Evolutionary conservation across 2,797 vertebrate species (phyloP).

Genomic region (Cirrhinus molitorella): DNA sequence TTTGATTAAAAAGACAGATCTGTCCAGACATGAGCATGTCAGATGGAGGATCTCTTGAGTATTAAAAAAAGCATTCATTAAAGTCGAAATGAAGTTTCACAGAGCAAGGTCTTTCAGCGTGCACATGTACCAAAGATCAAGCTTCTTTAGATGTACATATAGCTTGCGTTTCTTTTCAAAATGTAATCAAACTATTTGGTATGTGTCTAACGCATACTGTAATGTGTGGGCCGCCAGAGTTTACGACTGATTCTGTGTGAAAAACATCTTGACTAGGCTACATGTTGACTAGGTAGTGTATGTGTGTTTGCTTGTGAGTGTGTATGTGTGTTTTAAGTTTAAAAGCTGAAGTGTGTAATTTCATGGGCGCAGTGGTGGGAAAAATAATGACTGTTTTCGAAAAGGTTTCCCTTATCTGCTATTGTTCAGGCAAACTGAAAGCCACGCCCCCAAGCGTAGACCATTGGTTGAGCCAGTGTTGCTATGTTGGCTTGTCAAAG

Average conservation of each 20-base stretch:
- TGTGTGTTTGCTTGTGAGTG: constrained; percentile 24
- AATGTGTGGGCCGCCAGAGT: neutral
- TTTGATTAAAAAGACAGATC: constrained; percentile 62
- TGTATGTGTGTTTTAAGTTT: constrained; percentile 34
- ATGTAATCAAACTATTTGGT: constrained; percentile 20
- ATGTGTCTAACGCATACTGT: neutral
- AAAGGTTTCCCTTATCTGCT: constrained; percentile 5
- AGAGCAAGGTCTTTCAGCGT: constrained; percentile 65
- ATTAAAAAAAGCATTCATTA: constrained; percentile 41
- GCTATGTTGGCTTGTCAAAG: neutral
- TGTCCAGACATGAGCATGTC: constrained; percentile 43
- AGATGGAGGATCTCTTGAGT: constrained; percentile 3
- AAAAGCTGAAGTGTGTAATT: constrained; percentile 40
- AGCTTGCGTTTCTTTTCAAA: constrained; percentile 37
- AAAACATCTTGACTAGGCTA: neutral
- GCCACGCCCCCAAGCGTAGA: neutral
- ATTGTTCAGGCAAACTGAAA: neutral
- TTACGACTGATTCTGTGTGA: neutral
- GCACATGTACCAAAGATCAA: constrained; percentile 82
- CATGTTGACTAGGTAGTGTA: constrained; percentile 9
- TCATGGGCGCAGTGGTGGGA: neutral
- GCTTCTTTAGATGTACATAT: constrained; percentile 69
- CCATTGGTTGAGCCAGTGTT: neutral
- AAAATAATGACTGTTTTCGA: neutral
- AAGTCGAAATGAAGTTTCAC: constrained; percentile 61